Base-by-base conservation (phyloP, 2,113 vertebrate genomes). In the Thunnus thynnus region DNA sequence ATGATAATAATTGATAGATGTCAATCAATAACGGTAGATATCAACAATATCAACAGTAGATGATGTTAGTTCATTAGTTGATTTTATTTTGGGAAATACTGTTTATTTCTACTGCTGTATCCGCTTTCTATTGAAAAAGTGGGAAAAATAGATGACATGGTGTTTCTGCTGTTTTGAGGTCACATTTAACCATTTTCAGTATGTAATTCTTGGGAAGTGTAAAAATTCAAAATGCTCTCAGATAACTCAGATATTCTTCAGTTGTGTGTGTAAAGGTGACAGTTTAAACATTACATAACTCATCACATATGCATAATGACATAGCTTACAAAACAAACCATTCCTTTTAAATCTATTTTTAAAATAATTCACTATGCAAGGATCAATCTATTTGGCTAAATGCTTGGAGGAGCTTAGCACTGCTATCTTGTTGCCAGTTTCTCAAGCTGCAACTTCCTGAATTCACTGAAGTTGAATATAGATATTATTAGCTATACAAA, bases 311-410 rank as follows among this genome's bases (percentile, higher is more conserved):
- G 25, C 25, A 72, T 72, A 11, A 1, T 12, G 25, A 14, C 54
- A 64, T 46, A 22, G 48, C 44, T 75, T 14, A 20, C 32, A 52
- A 46, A 17, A 44, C 4, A 1, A 61, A 69, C 27, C 22, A 25
- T 5, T 16, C 20, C 63, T 32, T 22, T 66, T 57, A 1, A 70
- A 25, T 70, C 14, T 5, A 20, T 9, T 51, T 20, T 70, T 52
- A 30, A 76, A 85, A 41, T 27, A 18, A 47, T 65, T 73, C 62
- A 41, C 55, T 46, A 57, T 13, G 32, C 10, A 54, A 57, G 48
- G 74, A 62, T 14, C 16, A 1, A 4, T 65, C 13, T 11, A 20
- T 46, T 64, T 50, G 25, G 25, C 74, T 63, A 14, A 57, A 27
- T 47, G 18, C 50, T 51, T 52, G n/a, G 13, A 57, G 9, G 17